These are phyloP conservation scores for Lanistes nyassanus DNA, from an alignment of 1,140 invertebrate genomes.

Conservation along the genomic window DNA sequence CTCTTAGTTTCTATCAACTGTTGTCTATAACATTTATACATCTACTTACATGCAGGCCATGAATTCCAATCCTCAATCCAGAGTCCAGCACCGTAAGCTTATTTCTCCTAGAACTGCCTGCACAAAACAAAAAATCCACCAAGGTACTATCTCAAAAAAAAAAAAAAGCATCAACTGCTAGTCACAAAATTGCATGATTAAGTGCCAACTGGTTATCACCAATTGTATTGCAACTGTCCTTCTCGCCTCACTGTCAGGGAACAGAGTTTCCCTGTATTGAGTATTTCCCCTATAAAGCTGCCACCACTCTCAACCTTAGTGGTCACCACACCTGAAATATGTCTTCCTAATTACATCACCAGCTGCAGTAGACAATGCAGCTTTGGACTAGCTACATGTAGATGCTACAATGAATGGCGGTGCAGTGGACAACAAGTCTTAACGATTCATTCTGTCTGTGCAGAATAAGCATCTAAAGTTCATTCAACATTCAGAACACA, in stretches of 20 bases:
- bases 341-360: no score
- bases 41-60: constrained; percentile 51
- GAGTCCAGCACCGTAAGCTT: constrained; percentile 41
- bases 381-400: no score
- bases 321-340: no score
- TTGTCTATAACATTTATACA: no score
- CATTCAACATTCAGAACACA: no score
- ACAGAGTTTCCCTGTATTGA: neutral
- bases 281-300: no score
- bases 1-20: neutral
- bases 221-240: neutral
- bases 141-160: neutral
- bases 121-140: constrained; percentile 14
- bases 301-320: no score
- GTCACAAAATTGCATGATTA: neutral
- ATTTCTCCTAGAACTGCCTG: constrained; percentile 42
- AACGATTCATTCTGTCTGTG: no score
- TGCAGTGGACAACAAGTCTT: no score
- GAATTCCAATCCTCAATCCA: constrained; percentile 40
- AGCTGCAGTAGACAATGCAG: no score
- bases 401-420: no score
- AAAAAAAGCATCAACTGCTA: neutral
- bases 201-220: neutral
- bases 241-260: neutral
- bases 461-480: no score